Conservation (phyloP, 2,113 vertebrate species). For the Dicerorhinus sumatrensis region DNA sequence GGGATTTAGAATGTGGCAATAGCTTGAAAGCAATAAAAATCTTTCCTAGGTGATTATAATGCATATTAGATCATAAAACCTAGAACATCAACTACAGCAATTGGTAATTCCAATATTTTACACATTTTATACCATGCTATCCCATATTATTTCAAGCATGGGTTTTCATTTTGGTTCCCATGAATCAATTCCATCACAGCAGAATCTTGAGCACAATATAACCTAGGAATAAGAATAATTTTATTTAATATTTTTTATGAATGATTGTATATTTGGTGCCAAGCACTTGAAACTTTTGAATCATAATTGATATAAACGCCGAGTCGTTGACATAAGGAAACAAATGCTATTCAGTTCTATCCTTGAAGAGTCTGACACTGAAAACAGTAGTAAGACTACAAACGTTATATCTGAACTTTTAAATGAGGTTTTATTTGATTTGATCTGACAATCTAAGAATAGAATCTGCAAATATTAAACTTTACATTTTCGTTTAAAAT, state of each 20-base stretch:
- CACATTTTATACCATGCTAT: neutral
- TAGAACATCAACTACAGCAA: neutral
- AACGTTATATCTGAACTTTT: neutral
- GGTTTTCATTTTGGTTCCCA: constrained; percentile 30
- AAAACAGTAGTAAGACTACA: neutral
- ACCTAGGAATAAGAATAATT: neutral
- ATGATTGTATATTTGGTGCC: neutral
- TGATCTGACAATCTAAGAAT: neutral
- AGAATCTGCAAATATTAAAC: constrained; percentile 35
- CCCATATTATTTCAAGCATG: neutral
- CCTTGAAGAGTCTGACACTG: neutral
- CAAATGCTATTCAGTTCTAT: neutral
- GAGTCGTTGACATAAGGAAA: constrained; percentile 22
- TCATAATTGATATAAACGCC: neutral
- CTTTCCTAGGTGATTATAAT: neutral
- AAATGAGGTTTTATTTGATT: neutral
- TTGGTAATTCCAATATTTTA: neutral
- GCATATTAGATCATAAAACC: neutral
- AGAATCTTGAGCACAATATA: neutral
- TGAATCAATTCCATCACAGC: neutral
- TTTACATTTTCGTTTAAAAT: neutral
- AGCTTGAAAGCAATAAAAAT: constrained; percentile 21
- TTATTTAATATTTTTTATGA: constrained; percentile 18
- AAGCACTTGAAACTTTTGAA: constrained; percentile 27
- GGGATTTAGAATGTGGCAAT: neutral